These are phyloP conservation scores for Matsumyia berberina DNA, from an alignment of 2,888 invertebrate species.

Conservation along the genomic window DNA sequence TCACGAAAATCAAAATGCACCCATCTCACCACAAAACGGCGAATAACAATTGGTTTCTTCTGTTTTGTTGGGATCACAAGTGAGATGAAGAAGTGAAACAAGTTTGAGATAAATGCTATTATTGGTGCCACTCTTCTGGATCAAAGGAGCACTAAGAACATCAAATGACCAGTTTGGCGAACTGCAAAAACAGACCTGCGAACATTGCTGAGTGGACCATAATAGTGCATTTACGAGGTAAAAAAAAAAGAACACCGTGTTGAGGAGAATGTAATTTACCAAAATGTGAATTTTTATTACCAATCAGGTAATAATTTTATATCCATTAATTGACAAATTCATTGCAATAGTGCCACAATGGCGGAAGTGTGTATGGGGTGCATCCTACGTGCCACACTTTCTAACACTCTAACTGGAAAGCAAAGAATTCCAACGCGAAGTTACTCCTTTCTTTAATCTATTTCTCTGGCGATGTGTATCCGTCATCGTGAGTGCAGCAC, in stretches of 20 bases:
- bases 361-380: not conserved
- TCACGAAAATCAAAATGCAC: not conserved
- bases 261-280: conserved; percentile 37
- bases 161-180: conserved; percentile 27
- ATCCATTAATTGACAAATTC: conserved; percentile 49
- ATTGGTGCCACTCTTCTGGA: conserved; percentile 6
- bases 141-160: not conserved
- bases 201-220: conserved; percentile 21
- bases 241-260: no score
- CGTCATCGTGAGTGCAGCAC: conserved; percentile 46
- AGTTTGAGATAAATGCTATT: conserved; percentile 31
- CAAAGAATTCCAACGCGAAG: not conserved
- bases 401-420: conserved; percentile 41
- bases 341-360: conserved; percentile 12
- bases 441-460: conserved; percentile 30
- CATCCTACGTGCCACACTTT: not conserved
- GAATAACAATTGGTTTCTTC: conserved; percentile 7
- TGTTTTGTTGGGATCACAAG: not conserved
- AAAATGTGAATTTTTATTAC: conserved; percentile 35
- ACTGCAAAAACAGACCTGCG: conserved; percentile 31
- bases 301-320: conserved; percentile 38
- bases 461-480: conserved; percentile 53
- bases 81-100: conserved; percentile 8
- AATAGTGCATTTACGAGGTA: conserved; percentile 4
- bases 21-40: not conserved